Percentiles rank a stretch among this genome's conserved stretches.
Conservation (phyloP, 2,888 invertebrate species). For the Nomada fucata region DNA sequence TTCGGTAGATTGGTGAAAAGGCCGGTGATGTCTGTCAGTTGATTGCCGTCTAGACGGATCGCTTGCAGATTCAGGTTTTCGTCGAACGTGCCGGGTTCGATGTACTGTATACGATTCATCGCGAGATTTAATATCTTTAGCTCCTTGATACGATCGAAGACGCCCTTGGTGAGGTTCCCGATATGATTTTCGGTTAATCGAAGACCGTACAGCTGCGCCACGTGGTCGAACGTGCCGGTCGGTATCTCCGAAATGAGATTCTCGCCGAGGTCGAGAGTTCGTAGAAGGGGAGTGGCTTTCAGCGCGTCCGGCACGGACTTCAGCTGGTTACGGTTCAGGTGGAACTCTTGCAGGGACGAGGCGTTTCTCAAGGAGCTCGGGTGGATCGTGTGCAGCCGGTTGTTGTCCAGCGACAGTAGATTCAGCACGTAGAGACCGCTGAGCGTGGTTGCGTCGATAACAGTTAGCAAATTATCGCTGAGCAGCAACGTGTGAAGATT, state of each 20-base stretch:
- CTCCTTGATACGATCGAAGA: conserved; percentile 91
- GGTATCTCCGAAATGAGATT: conserved; percentile 92
- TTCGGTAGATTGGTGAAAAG: conserved; percentile 92
- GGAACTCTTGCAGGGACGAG: conserved; percentile 92
- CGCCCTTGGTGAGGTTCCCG: conserved; percentile 91
- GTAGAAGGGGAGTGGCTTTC: conserved; percentile 90
- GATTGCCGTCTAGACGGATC: conserved; percentile 92
- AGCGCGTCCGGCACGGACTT: conserved; percentile 90
- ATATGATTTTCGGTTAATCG: conserved; percentile 94
- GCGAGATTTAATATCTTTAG: conserved; percentile 93
- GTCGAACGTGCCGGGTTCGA: conserved; percentile 92
- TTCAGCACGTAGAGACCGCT: conserved; percentile 91
- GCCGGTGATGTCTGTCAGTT: conserved; percentile 91
- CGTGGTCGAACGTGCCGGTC: conserved; percentile 91
- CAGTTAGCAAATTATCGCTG: conserved; percentile 91
- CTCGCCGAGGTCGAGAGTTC: conserved; percentile 93
- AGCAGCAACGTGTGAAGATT: conserved; percentile 93
- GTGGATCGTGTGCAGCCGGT: conserved; percentile 90
- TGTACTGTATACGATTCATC: conserved; percentile 91
- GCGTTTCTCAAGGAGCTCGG: conserved; percentile 91
- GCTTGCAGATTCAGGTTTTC: conserved; percentile 91
- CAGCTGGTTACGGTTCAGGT: conserved; percentile 92
- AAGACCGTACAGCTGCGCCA: conserved; percentile 92
- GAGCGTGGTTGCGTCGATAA: conserved; percentile 91
- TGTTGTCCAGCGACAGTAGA: conserved; percentile 92